phyloP scores from a whole-genome alignment of 2,113 vertebrate genomes.

The Haplochromis vanheusdeni region DNA sequence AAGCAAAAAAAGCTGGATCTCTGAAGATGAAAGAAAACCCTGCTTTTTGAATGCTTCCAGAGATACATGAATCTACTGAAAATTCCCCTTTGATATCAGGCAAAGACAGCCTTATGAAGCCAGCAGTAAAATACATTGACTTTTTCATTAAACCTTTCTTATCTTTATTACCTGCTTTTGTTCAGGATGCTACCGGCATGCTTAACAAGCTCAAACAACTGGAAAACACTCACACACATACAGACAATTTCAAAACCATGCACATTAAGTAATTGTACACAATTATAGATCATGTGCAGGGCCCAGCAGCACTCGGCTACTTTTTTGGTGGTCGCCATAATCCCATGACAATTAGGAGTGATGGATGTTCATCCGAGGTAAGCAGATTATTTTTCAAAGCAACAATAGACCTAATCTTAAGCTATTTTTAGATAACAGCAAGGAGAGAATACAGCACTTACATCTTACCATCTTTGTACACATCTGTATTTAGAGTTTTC shows the following conservation, averaged over 20 bases:
- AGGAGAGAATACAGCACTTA: background rate
- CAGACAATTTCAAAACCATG: background rate
- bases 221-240: background rate
- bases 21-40: background rate
- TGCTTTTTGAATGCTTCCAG: background rate
- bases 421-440: background rate
- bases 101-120: background rate
- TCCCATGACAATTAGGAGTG: background rate
- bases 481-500: background rate
- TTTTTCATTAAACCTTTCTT: background rate
- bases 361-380: background rate
- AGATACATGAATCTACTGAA: background rate
- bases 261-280: background rate
- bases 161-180: background rate
- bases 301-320: background rate
- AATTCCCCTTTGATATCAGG: background rate
- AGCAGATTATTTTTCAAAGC: background rate
- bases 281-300: background rate
- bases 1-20: background rate
- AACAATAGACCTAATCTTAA: background rate
- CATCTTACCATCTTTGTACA: background rate
- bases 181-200: rapidly evolving
- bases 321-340: background rate
- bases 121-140: background rate
- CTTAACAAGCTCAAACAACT: background rate